Evolutionary conservation across 2,888 invertebrate species (phyloP), one percentile per base, ranked within the genome.

Genomic region (Eristalinus sepulchralis): DNA sequence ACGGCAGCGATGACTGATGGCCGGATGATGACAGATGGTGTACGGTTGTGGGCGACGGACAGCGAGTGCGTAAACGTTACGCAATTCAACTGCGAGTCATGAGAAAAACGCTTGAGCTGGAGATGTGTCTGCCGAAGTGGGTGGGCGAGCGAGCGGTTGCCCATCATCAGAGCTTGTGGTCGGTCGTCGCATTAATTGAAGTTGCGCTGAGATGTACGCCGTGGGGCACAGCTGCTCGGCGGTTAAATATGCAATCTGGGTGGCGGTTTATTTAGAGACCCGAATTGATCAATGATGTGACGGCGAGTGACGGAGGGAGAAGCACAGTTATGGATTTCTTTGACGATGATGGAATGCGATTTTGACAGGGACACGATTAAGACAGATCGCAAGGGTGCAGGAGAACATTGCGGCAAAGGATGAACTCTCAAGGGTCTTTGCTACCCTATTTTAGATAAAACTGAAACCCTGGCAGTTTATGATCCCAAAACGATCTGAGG

Each of bases 1-100:
- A n/a, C n/a, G 71, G 66, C 47, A 2, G 47, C n/a, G 47, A 47
- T 17, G 47, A 47, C 39, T 77, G 10, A 62, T 17, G 17, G 11
- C 60, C 8, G 60, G 33, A 60, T 39, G 31, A 62, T 34, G 77
- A 77, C 71, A 83, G 55, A n/a, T 59, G 60, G 20, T 73, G 70
- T 47, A 33, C 20, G 10, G 71, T 47, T 9, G 83, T 83, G 79
- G 83, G 83, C 73, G 83, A 64, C 34, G 36, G 47, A 55, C 62
- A 24, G 27, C 27, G 47, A 47, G 63, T 80, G 80, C 47, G 59
- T 68, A 62, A 24, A 34, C 55, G 36, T 78, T 70, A 63, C 70
- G 77, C 77, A 78, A 78, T 64, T n/a, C 17, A 24, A 4, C 1
- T 34, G 20, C 34, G 24, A 73, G 34, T 27, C 73, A 73, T 64